Conservation (phyloP, 35 echinoderm and acorn worm species). For the Antedon bifida region DNA sequence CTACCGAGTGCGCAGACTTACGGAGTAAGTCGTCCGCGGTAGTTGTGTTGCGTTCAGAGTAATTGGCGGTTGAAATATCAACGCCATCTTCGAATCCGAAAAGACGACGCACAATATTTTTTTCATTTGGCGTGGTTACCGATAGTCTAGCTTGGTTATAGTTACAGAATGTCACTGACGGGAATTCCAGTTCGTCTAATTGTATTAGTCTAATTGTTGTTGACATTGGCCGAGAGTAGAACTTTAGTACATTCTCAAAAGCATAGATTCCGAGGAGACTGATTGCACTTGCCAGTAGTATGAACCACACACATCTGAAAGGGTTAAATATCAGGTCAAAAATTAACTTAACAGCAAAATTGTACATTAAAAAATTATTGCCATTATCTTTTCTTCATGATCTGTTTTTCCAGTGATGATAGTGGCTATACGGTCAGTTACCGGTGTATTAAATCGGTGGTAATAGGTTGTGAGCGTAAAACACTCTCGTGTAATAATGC, state of each 20-base stretch:
- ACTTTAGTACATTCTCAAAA: background rate
- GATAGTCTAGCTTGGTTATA: background rate
- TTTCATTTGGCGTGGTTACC: background rate
- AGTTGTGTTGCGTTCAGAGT: background rate
- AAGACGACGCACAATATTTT: background rate
- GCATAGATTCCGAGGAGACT: background rate
- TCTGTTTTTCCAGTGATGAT: too few species aligned
- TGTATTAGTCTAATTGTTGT: background rate
- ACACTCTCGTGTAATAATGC: too few species aligned
- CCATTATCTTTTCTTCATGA: too few species aligned
- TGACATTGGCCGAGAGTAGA: background rate
- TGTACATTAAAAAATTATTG: too few species aligned
- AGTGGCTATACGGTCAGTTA: too few species aligned
- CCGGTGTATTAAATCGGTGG: too few species aligned
- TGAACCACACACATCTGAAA: background rate
- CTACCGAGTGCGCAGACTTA: background rate
- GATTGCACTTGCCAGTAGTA: background rate
- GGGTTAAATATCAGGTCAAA: too few species aligned
- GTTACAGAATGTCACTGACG: background rate
- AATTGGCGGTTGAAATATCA: background rate
- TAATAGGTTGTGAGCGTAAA: too few species aligned
- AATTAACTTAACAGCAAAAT: too few species aligned
- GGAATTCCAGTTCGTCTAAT: background rate
- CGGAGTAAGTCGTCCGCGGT: background rate
- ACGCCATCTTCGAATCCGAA: background rate